Percentiles rank a stretch among this genome's conserved stretches.
These are phyloP conservation scores for Otolemur crassicaudatus DNA, from an alignment of 2,797 vertebrate species.

Conservation along the genomic window DNA sequence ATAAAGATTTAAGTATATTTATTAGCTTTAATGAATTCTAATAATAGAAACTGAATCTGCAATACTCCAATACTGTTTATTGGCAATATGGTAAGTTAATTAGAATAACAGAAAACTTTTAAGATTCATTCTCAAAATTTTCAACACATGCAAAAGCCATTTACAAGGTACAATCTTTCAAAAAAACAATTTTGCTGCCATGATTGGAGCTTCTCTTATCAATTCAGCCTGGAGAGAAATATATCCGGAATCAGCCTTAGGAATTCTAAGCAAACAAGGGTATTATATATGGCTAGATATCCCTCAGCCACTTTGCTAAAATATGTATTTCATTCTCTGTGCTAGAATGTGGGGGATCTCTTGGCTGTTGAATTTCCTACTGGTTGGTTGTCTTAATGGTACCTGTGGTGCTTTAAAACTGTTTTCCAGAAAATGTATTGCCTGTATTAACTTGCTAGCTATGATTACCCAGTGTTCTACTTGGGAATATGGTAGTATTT, in stretches of 20 bases:
- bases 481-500: not conserved
- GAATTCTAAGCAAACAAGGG: constrained; percentile 48
- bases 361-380: constrained; percentile 58
- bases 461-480: not conserved
- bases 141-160: not conserved
- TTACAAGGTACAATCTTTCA: not conserved
- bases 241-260: not conserved
- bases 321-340: constrained; percentile 27
- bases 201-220: not conserved
- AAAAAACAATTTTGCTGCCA: not conserved
- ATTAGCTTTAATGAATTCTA: not conserved
- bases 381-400: constrained; percentile 13
- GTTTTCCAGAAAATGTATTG: constrained; percentile 53
- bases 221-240: constrained; percentile 27
- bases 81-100: not conserved
- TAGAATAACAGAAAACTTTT: not conserved
- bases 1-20: not conserved
- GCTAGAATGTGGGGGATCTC: constrained; percentile 9
- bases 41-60: not conserved
- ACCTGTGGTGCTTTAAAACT: constrained; percentile 17
- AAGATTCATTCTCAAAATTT: not conserved
- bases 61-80: not conserved
- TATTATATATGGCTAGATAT: not conserved
- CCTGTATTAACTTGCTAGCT: constrained; percentile 5
- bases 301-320: constrained; percentile 63